Evolutionary conservation across 1,140 invertebrate genomes (phyloP).

Genomic region (Pissodes strobi): DNA sequence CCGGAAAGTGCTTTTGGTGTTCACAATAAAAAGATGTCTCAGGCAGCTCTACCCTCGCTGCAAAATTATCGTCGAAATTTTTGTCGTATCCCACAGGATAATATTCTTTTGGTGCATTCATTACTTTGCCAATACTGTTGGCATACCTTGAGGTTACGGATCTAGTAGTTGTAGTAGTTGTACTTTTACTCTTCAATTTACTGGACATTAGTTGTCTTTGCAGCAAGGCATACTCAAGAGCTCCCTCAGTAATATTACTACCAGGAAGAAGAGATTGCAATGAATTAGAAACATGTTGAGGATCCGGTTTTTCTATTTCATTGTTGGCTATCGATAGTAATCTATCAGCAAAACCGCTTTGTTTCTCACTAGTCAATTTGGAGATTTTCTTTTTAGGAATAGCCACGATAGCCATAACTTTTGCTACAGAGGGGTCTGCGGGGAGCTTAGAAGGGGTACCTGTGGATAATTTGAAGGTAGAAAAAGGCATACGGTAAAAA

Average conservation of each 20-base stretch:
- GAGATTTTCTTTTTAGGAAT: constrained; percentile 39
- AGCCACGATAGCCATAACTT: constrained; percentile 42
- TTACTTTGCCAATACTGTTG: constrained; percentile 69
- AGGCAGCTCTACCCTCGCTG: constrained; percentile 79
- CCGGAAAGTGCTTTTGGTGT: constrained; percentile 87
- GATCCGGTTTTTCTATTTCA: constrained; percentile 31
- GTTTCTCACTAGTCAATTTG: constrained; percentile 42
- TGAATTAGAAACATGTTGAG: constrained; percentile 40
- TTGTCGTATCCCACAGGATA: constrained; percentile 85
- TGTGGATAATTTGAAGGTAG: constrained; percentile 58
- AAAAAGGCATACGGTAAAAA: constrained; percentile 59
- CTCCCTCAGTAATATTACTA: constrained; percentile 52
- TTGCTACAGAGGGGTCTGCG: constrained; percentile 22
- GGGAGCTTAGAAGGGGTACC: constrained; percentile 12
- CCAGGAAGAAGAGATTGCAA: constrained; percentile 42
- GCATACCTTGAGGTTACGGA: constrained; percentile 45
- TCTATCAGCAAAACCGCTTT: constrained; percentile 47
- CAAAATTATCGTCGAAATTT: constrained; percentile 86
- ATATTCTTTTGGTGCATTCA: constrained; percentile 87
- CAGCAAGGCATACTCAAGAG: constrained; percentile 56
- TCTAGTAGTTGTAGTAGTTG: constrained; percentile 42
- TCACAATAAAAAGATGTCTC: constrained; percentile 88
- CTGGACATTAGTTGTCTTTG: constrained; percentile 44
- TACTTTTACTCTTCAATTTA: constrained; percentile 40
- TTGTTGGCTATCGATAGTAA: constrained; percentile 34